phyloP scores from a whole-genome alignment of 2,888 invertebrate species.

The Drosophila nigricruria region DNA sequence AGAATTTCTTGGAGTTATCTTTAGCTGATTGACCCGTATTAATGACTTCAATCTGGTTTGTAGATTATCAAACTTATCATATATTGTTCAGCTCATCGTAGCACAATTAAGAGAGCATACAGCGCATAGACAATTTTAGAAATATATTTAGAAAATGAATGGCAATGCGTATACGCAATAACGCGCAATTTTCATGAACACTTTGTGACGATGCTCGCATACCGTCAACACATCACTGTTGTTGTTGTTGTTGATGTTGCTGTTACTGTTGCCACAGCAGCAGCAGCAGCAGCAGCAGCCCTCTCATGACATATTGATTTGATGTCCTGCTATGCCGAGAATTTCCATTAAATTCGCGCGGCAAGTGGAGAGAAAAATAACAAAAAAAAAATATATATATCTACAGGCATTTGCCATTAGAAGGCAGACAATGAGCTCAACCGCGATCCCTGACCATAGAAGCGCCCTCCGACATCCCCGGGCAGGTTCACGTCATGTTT shows the following conservation, averaged over 20 bases:
- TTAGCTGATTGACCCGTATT: too few species aligned
- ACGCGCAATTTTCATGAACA: conserved; percentile 43
- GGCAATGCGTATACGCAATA: conserved; percentile 71
- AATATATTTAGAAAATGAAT: conserved; percentile 41
- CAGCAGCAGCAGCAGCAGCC: conserved; percentile 29
- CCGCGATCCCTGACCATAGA: conserved; percentile 40
- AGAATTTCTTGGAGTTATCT: too few species aligned
- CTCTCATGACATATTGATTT: conserved; percentile 81
- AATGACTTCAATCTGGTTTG: too few species aligned
- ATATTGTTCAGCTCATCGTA: too few species aligned
- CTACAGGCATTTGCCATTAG: conserved; percentile 77
- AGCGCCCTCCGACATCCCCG: neutral
- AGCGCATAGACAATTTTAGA: conserved; percentile 7
- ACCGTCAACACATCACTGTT: conserved; percentile 63
- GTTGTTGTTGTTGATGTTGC: neutral
- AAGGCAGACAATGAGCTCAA: conserved; percentile 59
- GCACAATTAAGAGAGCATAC: conserved; percentile 12
- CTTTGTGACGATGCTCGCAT: conserved; percentile 29
- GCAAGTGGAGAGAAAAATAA: conserved; percentile 29
- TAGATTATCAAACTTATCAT: too few species aligned
- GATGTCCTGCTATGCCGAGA: conserved; percentile 77
- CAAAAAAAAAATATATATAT: conserved; percentile 7
- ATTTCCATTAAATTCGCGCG: conserved; percentile 77
- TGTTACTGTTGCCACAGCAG: conserved; percentile 16
- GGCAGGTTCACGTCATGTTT: conserved; percentile 47